phyloP scores from a whole-genome alignment of 37 sponge, comb jelly and placozoan genomes.

The Hexactinellida sp. region DNA sequence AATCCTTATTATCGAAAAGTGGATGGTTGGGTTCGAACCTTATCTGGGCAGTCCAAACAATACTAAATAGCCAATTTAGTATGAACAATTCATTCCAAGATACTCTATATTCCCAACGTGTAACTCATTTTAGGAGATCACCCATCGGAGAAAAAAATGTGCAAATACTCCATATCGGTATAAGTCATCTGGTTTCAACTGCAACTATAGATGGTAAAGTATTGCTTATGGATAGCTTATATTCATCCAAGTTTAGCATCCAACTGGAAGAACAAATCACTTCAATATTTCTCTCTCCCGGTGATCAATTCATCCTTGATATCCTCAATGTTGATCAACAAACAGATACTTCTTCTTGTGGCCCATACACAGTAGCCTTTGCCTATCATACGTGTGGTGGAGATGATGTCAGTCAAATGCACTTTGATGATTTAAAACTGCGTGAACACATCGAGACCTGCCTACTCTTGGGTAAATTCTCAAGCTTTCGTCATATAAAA shows the following conservation, averaged over 20 bases:
- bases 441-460: not conserved
- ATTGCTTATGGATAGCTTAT: not conserved
- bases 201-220: constrained; percentile 11
- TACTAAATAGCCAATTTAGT: not conserved
- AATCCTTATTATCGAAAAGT: not conserved
- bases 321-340: not conserved
- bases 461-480: not conserved
- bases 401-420: not conserved
- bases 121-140: not conserved
- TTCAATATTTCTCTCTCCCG: not conserved
- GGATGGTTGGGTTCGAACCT: not conserved
- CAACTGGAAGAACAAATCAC: not conserved
- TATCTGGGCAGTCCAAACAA: not conserved
- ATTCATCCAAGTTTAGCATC: not conserved
- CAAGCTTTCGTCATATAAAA: not conserved
- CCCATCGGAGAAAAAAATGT: not conserved
- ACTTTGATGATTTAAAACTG: not conserved
- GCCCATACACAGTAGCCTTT: not conserved
- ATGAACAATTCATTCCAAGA: constrained; percentile 6
- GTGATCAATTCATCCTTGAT: not conserved
- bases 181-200: not conserved
- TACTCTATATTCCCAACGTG: not conserved
- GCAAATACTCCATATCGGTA: not conserved
- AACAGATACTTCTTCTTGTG: not conserved
- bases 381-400: not conserved